phyloP scores from a whole-genome alignment of 2,888 invertebrate genomes.

The Apodemia zela region DNA sequence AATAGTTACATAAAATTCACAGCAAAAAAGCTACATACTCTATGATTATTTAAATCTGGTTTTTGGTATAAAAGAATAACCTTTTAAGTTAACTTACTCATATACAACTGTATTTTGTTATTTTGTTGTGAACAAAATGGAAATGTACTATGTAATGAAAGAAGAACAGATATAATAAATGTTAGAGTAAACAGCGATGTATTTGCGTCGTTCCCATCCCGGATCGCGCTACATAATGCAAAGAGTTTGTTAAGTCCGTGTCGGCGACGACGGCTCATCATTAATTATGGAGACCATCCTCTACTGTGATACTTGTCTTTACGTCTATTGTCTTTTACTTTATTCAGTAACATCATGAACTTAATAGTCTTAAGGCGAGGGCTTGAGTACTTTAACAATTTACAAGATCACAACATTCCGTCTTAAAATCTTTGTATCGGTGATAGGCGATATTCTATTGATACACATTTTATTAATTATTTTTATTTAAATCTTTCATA shows the following conservation, averaged over 20 bases:
- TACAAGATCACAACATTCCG: neutral
- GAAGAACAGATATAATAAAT: neutral
- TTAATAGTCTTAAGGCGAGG: neutral
- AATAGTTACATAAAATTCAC: too few relatives aligned
- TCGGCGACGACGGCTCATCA: constrained; percentile 6
- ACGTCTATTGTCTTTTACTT: constrained; percentile 8
- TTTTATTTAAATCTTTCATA: too few relatives aligned
- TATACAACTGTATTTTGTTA: neutral
- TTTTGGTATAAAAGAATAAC: neutral
- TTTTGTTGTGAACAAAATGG: neutral
- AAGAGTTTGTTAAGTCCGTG: neutral
- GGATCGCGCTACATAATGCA: constrained; percentile 2
- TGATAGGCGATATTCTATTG: neutral
- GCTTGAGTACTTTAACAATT: neutral
- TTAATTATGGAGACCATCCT: constrained; percentile 11
- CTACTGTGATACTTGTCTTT: constrained; percentile 8
- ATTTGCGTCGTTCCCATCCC: neutral
- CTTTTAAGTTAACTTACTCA: neutral
- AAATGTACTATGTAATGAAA: neutral
- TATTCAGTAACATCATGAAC: constrained; percentile 9
- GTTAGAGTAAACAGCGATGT: constrained; percentile 1
- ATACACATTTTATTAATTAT: neutral
- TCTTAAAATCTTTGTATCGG: neutral
- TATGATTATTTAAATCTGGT: too few relatives aligned
- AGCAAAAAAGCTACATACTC: too few relatives aligned